These are phyloP conservation scores for Apamea epomidion DNA, from an alignment of 2,888 invertebrate genomes.

Conservation along the genomic window DNA sequence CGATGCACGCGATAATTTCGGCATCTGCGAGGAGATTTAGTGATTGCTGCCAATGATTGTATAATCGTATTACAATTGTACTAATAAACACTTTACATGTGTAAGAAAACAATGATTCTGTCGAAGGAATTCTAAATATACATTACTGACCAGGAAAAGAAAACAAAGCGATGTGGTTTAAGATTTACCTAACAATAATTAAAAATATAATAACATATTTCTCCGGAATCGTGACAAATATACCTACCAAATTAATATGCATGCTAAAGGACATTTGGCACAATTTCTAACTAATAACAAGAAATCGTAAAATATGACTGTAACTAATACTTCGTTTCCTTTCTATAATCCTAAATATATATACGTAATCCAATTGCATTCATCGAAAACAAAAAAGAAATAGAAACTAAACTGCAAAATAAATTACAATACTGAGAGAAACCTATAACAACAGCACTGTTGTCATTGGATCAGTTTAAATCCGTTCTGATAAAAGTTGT, in stretches of 20 bases:
- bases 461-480: slow-evolving; percentile 58
- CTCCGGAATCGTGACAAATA: slow-evolving; percentile 76
- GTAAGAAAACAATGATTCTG: slow-evolving; percentile 37
- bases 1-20: slow-evolving; percentile 84
- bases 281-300: slow-evolving; percentile 69
- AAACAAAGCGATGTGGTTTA: slow-evolving; percentile 17
- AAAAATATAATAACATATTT: slow-evolving; percentile 26
- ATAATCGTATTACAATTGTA: slow-evolving; percentile 80
- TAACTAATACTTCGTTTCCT: slow-evolving; percentile 24
- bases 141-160: slow-evolving; percentile 16
- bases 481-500: slow-evolving; percentile 62
- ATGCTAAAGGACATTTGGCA: slow-evolving; percentile 75
- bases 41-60: slow-evolving; percentile 85
- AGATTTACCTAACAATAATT: slow-evolving; percentile 15
- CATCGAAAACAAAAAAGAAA: slow-evolving; percentile 16
- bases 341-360: slow-evolving; percentile 6
- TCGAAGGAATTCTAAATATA: slow-evolving; percentile 44
- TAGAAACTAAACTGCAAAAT: slow-evolving; percentile 40
- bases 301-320: slow-evolving; percentile 58
- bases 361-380: slow-evolving; percentile 38
- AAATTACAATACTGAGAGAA: slow-evolving; percentile 48
- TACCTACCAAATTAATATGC: slow-evolving; percentile 65
- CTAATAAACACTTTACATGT: slow-evolving; percentile 68
- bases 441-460: slow-evolving; percentile 41
- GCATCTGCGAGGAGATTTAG: slow-evolving; percentile 80